A percentile compares a stretch with the other conserved stretches of the same genome.
Conservation (phyloP, 1,140 invertebrate genomes). For the Trichonephila clavipes region DNA sequence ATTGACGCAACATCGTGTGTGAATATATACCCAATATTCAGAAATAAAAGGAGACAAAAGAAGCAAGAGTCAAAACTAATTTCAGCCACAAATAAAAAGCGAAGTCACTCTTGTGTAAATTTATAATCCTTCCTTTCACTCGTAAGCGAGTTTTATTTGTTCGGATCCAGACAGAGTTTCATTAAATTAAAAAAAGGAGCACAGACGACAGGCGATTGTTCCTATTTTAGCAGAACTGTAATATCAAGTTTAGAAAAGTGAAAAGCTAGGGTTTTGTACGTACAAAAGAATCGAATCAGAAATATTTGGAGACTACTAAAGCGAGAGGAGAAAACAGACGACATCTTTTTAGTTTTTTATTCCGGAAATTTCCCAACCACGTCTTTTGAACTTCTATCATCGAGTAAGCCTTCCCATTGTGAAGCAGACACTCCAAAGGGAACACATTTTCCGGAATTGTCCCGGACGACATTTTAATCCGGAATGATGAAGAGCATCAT, state of each 20-base stretch:
- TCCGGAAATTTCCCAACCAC: constrained; percentile 14
- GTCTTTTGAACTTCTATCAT: constrained; percentile 71
- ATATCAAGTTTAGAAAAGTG: constrained; percentile 43
- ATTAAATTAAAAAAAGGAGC: constrained; percentile 8
- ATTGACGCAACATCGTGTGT: too few relatives aligned
- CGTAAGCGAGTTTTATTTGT: constrained; percentile 2
- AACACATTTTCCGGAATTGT: constrained; percentile 73
- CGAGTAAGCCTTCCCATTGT: constrained; percentile 53
- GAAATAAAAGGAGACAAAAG: background rate
- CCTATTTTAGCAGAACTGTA: constrained; percentile 22
- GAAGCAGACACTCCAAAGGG: constrained; percentile 49
- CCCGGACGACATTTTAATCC: constrained; percentile 75
- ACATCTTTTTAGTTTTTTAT: background rate
- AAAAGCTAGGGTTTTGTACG: constrained; percentile 29
- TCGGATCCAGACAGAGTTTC: constrained; percentile 14
- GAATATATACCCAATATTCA: background rate
- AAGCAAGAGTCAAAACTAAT: background rate
- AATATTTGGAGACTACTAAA: constrained; percentile 74
- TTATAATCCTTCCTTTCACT: constrained; percentile 25
- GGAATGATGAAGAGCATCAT: constrained; percentile 75
- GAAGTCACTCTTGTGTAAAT: constrained; percentile 27
- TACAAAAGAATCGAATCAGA: constrained; percentile 73
- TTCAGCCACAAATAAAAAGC: background rate
- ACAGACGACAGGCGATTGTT: background rate
- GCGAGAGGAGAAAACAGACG: constrained; percentile 48